Conservation (phyloP, 2,113 vertebrate species). For the Alligator mississippiensis region DNA sequence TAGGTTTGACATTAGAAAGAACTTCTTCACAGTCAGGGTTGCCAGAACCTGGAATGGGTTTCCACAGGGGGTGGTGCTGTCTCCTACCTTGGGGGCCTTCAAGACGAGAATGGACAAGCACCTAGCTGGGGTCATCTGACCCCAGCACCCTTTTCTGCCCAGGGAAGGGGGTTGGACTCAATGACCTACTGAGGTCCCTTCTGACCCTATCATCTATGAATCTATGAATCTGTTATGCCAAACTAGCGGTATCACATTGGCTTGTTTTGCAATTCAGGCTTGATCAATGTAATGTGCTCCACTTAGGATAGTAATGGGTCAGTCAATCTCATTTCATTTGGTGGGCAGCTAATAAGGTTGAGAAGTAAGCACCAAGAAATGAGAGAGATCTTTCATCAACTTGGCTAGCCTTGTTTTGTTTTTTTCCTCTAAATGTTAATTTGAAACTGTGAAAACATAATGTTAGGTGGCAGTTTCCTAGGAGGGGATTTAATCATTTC, state of each 20-base stretch:
- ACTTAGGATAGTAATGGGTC: conserved; percentile 15
- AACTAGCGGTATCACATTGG: conserved; percentile 20
- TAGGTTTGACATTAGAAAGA: too few species aligned
- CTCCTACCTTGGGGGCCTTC: too few species aligned
- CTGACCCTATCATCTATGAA: too few species aligned
- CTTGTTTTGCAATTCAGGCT: conserved; percentile 10
- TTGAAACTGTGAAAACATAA: conserved; percentile 58
- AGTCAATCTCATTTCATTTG: conserved; percentile 28
- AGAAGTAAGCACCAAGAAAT: conserved; percentile 27
- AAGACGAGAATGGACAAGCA: too few species aligned
- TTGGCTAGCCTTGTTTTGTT: conserved; percentile 8
- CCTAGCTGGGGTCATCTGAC: too few species aligned
- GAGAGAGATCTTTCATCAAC: conserved; percentile 36
- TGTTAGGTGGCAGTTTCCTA: conserved; percentile 51
- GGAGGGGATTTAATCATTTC: conserved; percentile 55
- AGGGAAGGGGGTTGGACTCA: too few species aligned
- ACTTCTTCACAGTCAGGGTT: too few species aligned
- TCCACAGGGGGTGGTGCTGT: too few species aligned
- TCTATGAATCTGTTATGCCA: neutral
- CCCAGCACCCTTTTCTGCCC: too few species aligned
- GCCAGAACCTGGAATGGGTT: too few species aligned
- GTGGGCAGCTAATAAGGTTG: conserved; percentile 5
- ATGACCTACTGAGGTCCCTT: too few species aligned
- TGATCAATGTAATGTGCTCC: conserved; percentile 21
- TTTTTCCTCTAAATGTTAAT: conserved; percentile 65